Conservation (phyloP, 2,888 invertebrate genomes). For the Anoncus sp. region DNA sequence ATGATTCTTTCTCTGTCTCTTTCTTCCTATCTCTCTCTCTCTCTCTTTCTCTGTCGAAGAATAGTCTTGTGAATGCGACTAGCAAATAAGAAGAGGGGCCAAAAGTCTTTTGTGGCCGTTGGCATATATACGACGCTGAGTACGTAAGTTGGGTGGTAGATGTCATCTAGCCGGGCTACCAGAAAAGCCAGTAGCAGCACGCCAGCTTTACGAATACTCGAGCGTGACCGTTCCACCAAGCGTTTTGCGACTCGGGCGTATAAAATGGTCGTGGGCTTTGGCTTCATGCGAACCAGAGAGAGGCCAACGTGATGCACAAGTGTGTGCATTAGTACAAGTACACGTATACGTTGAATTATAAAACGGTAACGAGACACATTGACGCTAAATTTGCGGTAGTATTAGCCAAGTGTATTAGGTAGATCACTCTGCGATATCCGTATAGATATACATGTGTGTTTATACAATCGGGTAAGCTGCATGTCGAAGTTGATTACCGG, state of each 20-base stretch:
- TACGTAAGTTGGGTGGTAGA: conserved; percentile 25
- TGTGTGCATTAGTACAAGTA: not conserved
- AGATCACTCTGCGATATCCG: not conserved
- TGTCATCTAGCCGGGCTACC: conserved; percentile 14
- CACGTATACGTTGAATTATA: conserved; percentile 17
- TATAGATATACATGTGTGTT: not conserved
- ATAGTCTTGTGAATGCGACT: conserved; percentile 18
- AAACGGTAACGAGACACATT: conserved; percentile 40
- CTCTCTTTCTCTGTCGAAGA: conserved; percentile 18
- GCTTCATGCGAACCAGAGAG: conserved; percentile 12
- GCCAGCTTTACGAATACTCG: conserved; percentile 55
- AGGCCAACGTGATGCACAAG: not conserved
- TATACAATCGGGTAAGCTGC: conserved; percentile 46
- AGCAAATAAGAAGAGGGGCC: conserved; percentile 9
- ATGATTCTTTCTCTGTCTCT: conserved; percentile 19
- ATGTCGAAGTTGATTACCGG: conserved; percentile 61
- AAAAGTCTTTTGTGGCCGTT: conserved; percentile 43
- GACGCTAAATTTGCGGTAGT: conserved; percentile 39
- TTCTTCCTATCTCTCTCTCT: conserved; percentile 3
- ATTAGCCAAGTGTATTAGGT: conserved; percentile 25
- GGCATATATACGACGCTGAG: conserved; percentile 20
- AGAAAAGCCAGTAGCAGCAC: conserved; percentile 35
- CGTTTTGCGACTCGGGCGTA: conserved; percentile 57
- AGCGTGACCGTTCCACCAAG: conserved; percentile 62
- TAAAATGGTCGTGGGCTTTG: conserved; percentile 55